Conservation (phyloP, 30 jellyfish, hydroid and myxozoan species). For the Hydra vulgaris region DNA sequence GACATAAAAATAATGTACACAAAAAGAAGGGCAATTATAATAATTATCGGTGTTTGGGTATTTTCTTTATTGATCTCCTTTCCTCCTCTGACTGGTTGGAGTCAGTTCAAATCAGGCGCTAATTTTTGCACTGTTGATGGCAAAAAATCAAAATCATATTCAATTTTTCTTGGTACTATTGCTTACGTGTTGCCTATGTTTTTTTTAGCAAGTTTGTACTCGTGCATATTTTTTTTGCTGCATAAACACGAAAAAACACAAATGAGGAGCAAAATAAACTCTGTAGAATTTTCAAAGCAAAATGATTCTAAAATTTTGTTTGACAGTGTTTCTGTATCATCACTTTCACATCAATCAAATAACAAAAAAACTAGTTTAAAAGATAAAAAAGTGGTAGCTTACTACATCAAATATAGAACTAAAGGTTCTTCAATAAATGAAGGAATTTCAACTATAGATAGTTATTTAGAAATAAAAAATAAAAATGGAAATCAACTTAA, state of each 20-base stretch:
- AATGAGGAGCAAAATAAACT: slow-evolving; percentile 20
- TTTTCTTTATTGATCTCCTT: slow-evolving; percentile 33
- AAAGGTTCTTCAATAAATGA: background rate
- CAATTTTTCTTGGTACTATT: slow-evolving; percentile 29
- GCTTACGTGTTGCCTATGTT: slow-evolving; percentile 73
- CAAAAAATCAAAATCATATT: slow-evolving; percentile 42
- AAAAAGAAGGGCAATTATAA: slow-evolving; percentile 26
- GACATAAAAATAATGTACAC: slow-evolving; percentile 41
- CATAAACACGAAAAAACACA: slow-evolving; percentile 45
- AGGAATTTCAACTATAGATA: background rate
- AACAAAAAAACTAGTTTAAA: background rate
- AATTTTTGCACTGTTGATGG: slow-evolving; percentile 92
- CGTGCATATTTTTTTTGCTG: slow-evolving; percentile 51
- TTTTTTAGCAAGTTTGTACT: slow-evolving; percentile 38
- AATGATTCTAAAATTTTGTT: background rate
- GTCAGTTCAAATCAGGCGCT: slow-evolving; percentile 66
- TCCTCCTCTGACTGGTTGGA: slow-evolving; percentile 91
- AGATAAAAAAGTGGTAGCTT: background rate
- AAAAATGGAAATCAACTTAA: too few relatives aligned
- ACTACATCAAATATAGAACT: background rate
- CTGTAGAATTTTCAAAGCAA: background rate
- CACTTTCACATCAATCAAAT: background rate
- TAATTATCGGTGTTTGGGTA: slow-evolving; percentile 60
- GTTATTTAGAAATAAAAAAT: background rate
- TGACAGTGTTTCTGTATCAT: background rate